Conservation (phyloP, 2,888 invertebrate genomes). For the Subacronicta megacephala region DNA sequence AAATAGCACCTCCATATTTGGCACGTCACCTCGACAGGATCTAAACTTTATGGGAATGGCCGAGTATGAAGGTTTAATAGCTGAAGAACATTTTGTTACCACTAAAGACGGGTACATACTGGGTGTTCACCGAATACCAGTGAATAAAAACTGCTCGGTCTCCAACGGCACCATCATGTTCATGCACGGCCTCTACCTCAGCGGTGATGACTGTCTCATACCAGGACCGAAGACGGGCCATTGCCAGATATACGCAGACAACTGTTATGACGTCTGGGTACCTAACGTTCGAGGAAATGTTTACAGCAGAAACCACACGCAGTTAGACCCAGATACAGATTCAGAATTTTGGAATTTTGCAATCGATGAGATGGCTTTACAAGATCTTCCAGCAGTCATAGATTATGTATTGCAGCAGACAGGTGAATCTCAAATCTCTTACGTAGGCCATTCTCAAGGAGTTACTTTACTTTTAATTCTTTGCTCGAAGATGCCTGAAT, state of each 20-base stretch:
- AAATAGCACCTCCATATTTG: conserved; percentile 6
- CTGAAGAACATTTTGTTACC: conserved; percentile 56
- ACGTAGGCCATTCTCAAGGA: conserved; percentile 64
- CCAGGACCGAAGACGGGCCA: conserved; percentile 88
- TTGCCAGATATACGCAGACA: conserved; percentile 90
- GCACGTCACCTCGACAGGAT: conserved; percentile 38
- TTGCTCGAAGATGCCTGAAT: conserved; percentile 59
- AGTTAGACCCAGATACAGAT: conserved; percentile 50
- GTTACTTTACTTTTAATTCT: conserved; percentile 51
- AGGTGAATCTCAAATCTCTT: conserved; percentile 48
- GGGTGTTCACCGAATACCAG: conserved; percentile 52
- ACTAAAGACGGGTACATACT: conserved; percentile 65
- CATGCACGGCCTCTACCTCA: conserved; percentile 93
- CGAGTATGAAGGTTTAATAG: conserved; percentile 52
- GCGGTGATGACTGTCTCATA: conserved; percentile 92
- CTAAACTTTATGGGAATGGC: conserved; percentile 58
- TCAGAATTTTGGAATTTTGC: conserved; percentile 60
- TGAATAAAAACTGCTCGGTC: conserved; percentile 29
- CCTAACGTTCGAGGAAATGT: conserved; percentile 94
- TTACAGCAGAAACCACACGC: conserved; percentile 85
- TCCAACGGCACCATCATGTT: conserved; percentile 81
- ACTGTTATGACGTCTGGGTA: conserved; percentile 92
- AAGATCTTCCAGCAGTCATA: conserved; percentile 61
- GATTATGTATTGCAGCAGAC: conserved; percentile 61
- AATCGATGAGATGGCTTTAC: conserved; percentile 59